Evolutionary conservation across 2,888 invertebrate genomes (phyloP), one percentile per base, ranked within the genome.

Genomic region (Chrysina gloriosa): DNA sequence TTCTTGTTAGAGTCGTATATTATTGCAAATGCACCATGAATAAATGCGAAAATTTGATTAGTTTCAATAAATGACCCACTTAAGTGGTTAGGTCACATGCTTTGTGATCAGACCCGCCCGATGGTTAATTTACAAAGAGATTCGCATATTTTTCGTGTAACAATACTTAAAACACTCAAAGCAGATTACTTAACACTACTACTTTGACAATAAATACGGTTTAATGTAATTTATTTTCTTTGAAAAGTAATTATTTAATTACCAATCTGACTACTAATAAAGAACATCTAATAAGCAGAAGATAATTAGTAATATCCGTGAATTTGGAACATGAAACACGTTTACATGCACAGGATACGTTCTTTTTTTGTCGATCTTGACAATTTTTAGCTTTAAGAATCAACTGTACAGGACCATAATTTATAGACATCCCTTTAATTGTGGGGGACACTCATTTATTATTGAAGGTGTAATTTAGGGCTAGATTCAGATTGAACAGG

Each of bases 51-150:
- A n/a, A 45, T 42, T 42, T 29, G 11, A 42, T 16, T 63, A 66
- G 50, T 65, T 69, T 56, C 65, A 65, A 65, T 75, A 72, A 73
- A 75, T 81, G 81, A 81, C 82, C 82, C 79, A 82, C 77, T 82
- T 82, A 74, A 76, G 61, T 71, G 75, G 75, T 75, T 73, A 75
- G 75, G 80, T 83, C 83, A 83, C 83, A 83, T 83, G 83, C 80
- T 79, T 77, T 74, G 71, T 66, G 42, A 48, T 45, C 67, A 78
- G 82, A 82, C 82, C 82, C 82, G 80, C 82, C 82, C 82, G 79
- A 74, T 66, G 64, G 67, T 25, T 61, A 45, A 48, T 68, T 47
- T 58, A 42, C 29, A 47, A 56, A 63, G 25, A 34, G 42, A 19
- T 34, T 9, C 11, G 14, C 29, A 25, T 25, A 42, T 42, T 45